Percentiles rank a stretch among this genome's conserved stretches.
These are phyloP conservation scores for Meghimatium bilineatum DNA, from an alignment of 2,888 invertebrate species.

Conservation along the genomic window DNA sequence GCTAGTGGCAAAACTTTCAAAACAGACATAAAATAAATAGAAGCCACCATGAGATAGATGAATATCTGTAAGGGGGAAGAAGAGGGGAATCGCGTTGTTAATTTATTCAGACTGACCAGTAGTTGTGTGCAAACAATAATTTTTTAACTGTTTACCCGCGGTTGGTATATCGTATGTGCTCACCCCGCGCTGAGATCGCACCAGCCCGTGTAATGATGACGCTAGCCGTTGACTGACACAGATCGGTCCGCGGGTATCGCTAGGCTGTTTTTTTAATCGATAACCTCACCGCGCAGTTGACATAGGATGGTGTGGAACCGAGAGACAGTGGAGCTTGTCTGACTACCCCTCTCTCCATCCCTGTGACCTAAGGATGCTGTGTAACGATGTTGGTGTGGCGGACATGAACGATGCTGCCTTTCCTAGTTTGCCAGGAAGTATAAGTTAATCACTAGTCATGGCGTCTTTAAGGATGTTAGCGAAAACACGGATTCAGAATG, in stretches of 20 bases:
- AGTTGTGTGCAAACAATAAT: background rate
- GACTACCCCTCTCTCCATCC: background rate
- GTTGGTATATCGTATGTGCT: background rate
- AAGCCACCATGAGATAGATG: too few species aligned
- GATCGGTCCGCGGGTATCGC: constrained; percentile 1
- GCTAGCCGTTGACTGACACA: background rate
- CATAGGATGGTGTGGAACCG: background rate
- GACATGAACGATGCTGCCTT: background rate
- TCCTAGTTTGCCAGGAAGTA: background rate
- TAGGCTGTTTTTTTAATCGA: background rate
- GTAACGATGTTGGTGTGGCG: background rate
- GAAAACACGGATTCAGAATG: background rate
- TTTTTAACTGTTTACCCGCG: background rate
- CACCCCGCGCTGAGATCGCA: background rate
- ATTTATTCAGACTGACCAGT: background rate
- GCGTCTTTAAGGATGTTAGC: background rate
- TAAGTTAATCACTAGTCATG: background rate
- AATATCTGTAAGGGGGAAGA: too few species aligned
- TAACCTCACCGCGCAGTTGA: background rate
- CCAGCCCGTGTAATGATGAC: background rate
- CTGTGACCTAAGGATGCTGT: background rate
- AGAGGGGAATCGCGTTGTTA: background rate
- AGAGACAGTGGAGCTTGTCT: background rate
- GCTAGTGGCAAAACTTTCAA: too few species aligned
- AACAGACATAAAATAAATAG: too few species aligned